Conservation (phyloP, 2,888 invertebrate genomes). For the Stomorhina lunata region DNA sequence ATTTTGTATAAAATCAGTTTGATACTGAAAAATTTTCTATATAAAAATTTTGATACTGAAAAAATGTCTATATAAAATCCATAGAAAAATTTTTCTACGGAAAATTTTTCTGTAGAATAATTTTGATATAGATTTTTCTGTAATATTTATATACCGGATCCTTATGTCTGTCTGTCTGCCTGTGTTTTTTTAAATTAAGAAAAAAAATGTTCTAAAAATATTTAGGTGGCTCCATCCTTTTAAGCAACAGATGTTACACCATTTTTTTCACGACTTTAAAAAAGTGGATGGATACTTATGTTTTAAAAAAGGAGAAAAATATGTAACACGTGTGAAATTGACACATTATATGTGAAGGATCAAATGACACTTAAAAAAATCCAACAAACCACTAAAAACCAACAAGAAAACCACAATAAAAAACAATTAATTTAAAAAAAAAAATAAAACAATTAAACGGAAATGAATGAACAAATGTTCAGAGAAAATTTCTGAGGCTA, state of each 20-base stretch:
- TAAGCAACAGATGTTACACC: slow-evolving; percentile 41
- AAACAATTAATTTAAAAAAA: neutral
- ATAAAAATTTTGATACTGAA: no score
- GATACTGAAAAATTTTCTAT: no score
- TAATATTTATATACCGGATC: no score
- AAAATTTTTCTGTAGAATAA: no score
- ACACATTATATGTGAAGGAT: slow-evolving; percentile 69
- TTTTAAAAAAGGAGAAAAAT: slow-evolving; percentile 28
- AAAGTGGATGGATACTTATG: no score
- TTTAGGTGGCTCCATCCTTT: neutral
- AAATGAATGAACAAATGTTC: slow-evolving; percentile 46
- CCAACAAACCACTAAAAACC: slow-evolving; percentile 60
- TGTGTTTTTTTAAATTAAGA: neutral
- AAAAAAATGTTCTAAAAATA: no score
- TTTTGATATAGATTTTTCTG: no score
- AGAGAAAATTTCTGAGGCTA: slow-evolving; percentile 2
- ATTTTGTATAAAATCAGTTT: no score
- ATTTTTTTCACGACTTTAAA: neutral
- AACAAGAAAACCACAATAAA: slow-evolving; percentile 46
- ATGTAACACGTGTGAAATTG: slow-evolving; percentile 76
- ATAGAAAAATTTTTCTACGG: no score
- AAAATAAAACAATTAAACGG: slow-evolving; percentile 21
- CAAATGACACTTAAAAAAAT: slow-evolving; percentile 62
- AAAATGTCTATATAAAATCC: no score
- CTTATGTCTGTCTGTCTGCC: neutral